A percentile compares a stretch with the other conserved stretches of the same genome.
These are phyloP conservation scores for Nibea coibor DNA, from an alignment of 2,113 vertebrate genomes.

Conservation along the genomic window DNA sequence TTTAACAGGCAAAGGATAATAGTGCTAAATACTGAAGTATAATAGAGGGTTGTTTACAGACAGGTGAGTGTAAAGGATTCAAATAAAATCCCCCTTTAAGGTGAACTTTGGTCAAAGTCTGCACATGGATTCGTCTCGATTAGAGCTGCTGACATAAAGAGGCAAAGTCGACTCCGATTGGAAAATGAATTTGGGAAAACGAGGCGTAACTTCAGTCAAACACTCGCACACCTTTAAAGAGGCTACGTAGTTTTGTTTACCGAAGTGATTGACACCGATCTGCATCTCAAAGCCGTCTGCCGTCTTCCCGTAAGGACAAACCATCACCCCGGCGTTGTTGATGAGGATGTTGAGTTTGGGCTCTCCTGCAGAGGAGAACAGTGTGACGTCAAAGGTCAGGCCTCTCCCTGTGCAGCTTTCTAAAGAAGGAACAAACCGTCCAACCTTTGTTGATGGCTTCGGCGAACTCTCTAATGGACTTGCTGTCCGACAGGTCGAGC, in stretches of 20 bases:
- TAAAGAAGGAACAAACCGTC: not conserved
- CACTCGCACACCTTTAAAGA: not conserved
- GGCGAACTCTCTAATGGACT: constrained; percentile 84
- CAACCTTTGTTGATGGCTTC: constrained; percentile 82
- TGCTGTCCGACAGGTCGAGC: constrained; percentile 82
- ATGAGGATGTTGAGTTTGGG: constrained; percentile 84
- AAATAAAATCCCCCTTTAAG: not conserved
- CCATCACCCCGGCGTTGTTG: constrained; percentile 88
- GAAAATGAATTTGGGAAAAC: not conserved
- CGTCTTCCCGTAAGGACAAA: constrained; percentile 84
- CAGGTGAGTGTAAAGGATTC: not conserved
- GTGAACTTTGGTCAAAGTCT: not conserved
- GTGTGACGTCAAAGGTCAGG: not conserved
- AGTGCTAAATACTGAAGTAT: not conserved
- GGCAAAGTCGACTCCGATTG: not conserved
- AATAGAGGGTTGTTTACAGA: not conserved
- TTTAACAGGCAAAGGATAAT: not conserved
- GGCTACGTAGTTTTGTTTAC: constrained; percentile 63
- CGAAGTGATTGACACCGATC: constrained; percentile 87
- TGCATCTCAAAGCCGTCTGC: constrained; percentile 87
- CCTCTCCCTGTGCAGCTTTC: too few species aligned
- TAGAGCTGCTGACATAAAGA: not conserved
- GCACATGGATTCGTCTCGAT: not conserved
- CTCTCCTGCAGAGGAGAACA: constrained; percentile 70
- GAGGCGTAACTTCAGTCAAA: not conserved